Evolutionary conservation across 23 tunicate genomes (phyloP), one percentile per base, ranked within the genome.

Genomic region (Styela clava): DNA sequence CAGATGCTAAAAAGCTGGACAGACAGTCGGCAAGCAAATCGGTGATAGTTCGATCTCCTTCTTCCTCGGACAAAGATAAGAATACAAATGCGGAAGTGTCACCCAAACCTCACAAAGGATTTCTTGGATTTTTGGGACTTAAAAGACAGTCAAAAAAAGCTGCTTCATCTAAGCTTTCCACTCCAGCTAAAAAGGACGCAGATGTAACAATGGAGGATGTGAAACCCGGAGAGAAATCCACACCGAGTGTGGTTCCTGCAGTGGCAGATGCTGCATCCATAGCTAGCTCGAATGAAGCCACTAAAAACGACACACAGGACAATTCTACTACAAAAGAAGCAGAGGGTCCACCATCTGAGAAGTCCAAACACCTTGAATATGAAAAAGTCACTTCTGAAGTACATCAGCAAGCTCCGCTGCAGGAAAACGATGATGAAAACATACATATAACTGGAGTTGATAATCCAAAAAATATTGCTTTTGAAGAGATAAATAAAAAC

Each of bases 21-120:
- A 44, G 26, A 20, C 65, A 18, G 12, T 31, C 31, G 20, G 29
- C n/a, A 19, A 52, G 32, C 52, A 32, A 74, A 32, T n/a, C n/a
- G n/a, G 12, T 7, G 56, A 12, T 44, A 12, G 56, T 44, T 44
- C 9, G 12, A 44, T 44, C 56, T 44, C 9, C 7, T 44, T 5
- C 56, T 44, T 7, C 56, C 56, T 7, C 56, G 7, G 56, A 44
- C 7, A 44, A 44, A 5, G 56, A 5, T 44, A 44, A 44, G 56
- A 44, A 44, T 5, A 44, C 9, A 5, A 12, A 44, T 44, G 7
- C 56, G 7, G 56, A 44, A 44, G 12, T 12, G 12, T 44, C 56
- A 44, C 56, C 56, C 7, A 76, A 76, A 29, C 34, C 77, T 21
- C 64, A 36, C 25, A 76, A 52, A 76, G 65, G 81, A 7, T 16